Evolutionary conservation across 2,113 vertebrate genomes (phyloP), one percentile per base, ranked within the genome.

Genomic region (Scophthalmus maximus): DNA sequence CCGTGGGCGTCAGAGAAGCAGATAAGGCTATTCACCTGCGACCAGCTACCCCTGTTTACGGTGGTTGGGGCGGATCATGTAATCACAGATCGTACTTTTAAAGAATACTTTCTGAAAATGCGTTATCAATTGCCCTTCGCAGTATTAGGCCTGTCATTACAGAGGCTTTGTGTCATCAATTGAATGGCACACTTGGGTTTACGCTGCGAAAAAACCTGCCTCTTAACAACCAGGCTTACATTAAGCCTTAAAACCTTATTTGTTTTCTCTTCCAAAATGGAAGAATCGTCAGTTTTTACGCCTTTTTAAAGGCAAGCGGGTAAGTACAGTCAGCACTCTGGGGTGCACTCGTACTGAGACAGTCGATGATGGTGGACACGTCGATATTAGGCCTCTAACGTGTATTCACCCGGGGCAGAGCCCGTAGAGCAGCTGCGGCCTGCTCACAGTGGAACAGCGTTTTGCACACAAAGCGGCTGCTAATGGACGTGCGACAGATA

Each of bases 321-420:
- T 55, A 50, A 67, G 46, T 53, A 55, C n/a, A n/a, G n/a, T n/a
- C n/a, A 74, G 27, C 49, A 61, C n/a, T 81, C 53, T 62, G 53
- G 50, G 70, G 46, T 58, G 51, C 5, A 3, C 53, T 65, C 57
- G 36, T 55, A 44, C 55, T n/a, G 52, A 62, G 49, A 67, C 40
- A 52, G 57, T 78, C 56, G 87, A 62, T 56, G 10, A 78, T 74
- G 42, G 69, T 53, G 11, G 11, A 64, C 75, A 61, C 29, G 65
- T 56, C 2, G 36, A 63, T 84, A 66, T 71, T 44, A 75, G 42
- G 15, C 52, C 42, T 53, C 11, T 40, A 29, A 66, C 50, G 69
- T 25, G 57, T 71, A 83, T 73, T 65, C 47, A 73, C 68, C 32
- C 30, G 42, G 14, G 12, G 23, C 20, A 40, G n/a, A 81, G 49